Evolutionary conservation across 2,888 invertebrate genomes (phyloP), one percentile per base, ranked within the genome.

Genomic region (Amblyjoppa fuscipennis): DNA sequence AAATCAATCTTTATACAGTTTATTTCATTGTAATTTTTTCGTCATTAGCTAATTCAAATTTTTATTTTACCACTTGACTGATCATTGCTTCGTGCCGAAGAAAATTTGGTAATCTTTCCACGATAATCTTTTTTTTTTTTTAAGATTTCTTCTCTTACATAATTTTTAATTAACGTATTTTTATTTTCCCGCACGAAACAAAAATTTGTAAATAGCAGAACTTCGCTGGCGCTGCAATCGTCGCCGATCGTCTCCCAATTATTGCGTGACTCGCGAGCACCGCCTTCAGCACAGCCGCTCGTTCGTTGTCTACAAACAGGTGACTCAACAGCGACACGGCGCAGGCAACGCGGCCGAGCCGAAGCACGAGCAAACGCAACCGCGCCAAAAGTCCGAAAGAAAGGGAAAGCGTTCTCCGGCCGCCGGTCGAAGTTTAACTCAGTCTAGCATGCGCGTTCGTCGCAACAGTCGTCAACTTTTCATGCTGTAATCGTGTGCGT

Each of bases 351-450:
- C 70, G 25, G 34, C 75, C 53, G 56, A 59, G 56, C 74, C 66
- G 34, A 71, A 71, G 71, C 74, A 74, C 78, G 79, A 82, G 59
- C 81, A 78, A 66, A 56, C 85, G 77, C 71, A 64, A 83, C 83
- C 80, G 81, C 82, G 78, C 85, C 85, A 86, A 88, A 87, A 88
- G 86, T 83, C 85, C 85, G 88, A 90, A 92, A 91, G 91, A 92
- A 92, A 92, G 91, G 92, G 91, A 92, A 92, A 92, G 91, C 90
- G 87, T 75, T 79, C 79, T 71, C 87, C 86, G 77, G 70, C 78
- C 87, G 84, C 87, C 88, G 87, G 87, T 88, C 83, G 85, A 88
- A 89, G 81, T 86, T 89, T 85, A 79, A 89, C 86, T 87, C 86
- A 88, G 87, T 86, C 87, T 87, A 85, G 83, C 87, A 87, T 78